Evolutionary conservation across 2,797 vertebrate species (phyloP).

Genomic region (Distichodus sexfasciatus): DNA sequence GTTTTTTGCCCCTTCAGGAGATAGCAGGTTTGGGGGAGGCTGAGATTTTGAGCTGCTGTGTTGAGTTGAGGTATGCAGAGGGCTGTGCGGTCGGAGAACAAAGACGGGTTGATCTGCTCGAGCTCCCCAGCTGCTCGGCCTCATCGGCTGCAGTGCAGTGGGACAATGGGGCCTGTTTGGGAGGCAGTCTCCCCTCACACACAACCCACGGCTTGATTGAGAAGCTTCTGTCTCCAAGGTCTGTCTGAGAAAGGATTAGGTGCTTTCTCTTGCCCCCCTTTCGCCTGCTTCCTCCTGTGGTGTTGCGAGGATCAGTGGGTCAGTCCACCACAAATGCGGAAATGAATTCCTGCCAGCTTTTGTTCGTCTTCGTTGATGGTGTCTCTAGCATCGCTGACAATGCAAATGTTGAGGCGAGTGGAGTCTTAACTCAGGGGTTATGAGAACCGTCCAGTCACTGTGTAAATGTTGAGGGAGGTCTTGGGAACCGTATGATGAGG

Average conservation of each 20-base stretch:
- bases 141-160: constrained; percentile 51
- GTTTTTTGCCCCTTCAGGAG: neutral
- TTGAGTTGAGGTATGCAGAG: constrained; percentile 51
- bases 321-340: constrained; percentile 30
- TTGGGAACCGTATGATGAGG: too few species aligned
- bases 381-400: constrained; percentile 17
- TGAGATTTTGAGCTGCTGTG: constrained; percentile 40
- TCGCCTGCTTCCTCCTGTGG: constrained; percentile 11
- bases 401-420: constrained; percentile 1
- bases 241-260: constrained; percentile 17
- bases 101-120: constrained; percentile 63
- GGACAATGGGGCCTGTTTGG: constrained; percentile 65
- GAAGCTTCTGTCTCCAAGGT: constrained; percentile 12
- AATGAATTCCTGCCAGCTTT: constrained; percentile 31
- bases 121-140: constrained; percentile 69
- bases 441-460: neutral
- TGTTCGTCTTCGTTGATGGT: constrained; percentile 4
- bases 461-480: too few species aligned
- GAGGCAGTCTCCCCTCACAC: constrained; percentile 14
- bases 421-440: neutral
- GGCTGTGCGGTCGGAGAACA: constrained; percentile 61
- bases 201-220: constrained; percentile 3
- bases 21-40: constrained; percentile 43
- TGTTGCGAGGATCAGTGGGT: neutral
- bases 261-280: neutral